phyloP scores from a whole-genome alignment of 2,888 invertebrate species.

The Ormyrus rosae region DNA sequence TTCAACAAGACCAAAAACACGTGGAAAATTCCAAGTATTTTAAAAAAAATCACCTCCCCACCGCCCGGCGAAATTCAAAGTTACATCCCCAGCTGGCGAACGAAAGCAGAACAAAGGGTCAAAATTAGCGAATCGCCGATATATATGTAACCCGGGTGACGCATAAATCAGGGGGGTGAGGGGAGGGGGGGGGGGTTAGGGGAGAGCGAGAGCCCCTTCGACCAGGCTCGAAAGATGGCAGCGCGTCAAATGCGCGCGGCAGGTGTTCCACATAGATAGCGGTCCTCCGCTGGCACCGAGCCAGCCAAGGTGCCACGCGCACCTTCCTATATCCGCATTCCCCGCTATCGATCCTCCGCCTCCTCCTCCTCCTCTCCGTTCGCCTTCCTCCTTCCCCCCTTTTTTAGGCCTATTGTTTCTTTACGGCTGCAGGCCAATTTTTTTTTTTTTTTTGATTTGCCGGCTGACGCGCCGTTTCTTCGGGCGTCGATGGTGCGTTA shows the following conservation, averaged over 20 bases:
- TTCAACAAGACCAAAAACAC: too few relatives aligned
- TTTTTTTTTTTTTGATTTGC: neutral
- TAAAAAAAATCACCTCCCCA: too few relatives aligned
- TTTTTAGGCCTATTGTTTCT: too few relatives aligned
- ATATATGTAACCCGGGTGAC: too few relatives aligned
- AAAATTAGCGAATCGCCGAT: too few relatives aligned
- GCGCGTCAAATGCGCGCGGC: slow-evolving; percentile 58
- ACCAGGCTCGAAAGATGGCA: slow-evolving; percentile 47
- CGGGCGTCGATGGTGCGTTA: slow-evolving; percentile 2
- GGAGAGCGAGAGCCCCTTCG: neutral
- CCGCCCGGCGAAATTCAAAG: too few relatives aligned
- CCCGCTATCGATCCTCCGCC: slow-evolving; percentile 60
- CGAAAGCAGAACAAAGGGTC: too few relatives aligned
- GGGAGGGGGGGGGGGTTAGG: neutral
- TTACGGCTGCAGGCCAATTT: too few relatives aligned
- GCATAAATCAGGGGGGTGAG: neutral
- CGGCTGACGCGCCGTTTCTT: neutral
- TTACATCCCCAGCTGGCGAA: too few relatives aligned
- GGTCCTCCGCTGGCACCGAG: slow-evolving; percentile 60
- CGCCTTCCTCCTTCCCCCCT: neutral
- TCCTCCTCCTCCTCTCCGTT: neutral
- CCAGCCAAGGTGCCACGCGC: slow-evolving; percentile 63
- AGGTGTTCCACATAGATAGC: slow-evolving; percentile 65
- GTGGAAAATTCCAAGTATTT: too few relatives aligned
- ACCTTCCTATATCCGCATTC: slow-evolving; percentile 57